These are phyloP conservation scores for Loxodonta africana DNA, from an alignment of 2,113 vertebrate genomes.

Conservation along the genomic window DNA sequence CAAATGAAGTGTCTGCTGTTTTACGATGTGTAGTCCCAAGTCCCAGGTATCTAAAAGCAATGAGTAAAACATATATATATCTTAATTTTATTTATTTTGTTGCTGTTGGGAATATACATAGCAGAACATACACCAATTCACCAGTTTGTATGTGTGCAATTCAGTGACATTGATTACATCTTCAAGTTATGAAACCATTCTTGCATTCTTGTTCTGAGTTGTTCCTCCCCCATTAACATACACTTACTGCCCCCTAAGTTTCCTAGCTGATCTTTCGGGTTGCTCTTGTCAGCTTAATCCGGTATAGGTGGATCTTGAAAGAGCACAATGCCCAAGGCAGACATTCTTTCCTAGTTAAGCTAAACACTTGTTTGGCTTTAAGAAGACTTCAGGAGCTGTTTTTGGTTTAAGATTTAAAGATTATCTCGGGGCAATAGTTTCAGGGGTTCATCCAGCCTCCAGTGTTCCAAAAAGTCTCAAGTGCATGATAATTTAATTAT, in stretches of 20 bases:
- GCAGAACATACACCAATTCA: not conserved
- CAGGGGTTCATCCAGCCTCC: not conserved
- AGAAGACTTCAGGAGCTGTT: not conserved
- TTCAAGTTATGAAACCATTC: not conserved
- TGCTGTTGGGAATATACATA: not conserved
- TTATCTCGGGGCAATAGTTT: not conserved
- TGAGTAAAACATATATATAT: not conserved
- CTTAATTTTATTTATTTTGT: not conserved
- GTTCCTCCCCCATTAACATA: not conserved
- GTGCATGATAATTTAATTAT: not conserved
- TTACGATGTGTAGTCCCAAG: not conserved
- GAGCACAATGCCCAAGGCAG: not conserved
- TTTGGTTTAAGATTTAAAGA: not conserved
- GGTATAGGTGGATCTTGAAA: not conserved
- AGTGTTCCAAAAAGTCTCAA: not conserved
- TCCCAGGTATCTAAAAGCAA: not conserved
- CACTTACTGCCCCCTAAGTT: not conserved
- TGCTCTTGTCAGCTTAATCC: not conserved
- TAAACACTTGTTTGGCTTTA: not conserved
- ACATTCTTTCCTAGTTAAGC: not conserved
- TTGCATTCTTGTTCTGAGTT: not conserved
- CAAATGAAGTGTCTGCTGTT: not conserved
- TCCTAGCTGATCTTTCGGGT: not conserved
- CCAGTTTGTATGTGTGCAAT: not conserved
- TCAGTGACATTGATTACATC: not conserved